Base-by-base conservation (phyloP, 2,797 vertebrate genomes). In the Anguilla obscura region DNA sequence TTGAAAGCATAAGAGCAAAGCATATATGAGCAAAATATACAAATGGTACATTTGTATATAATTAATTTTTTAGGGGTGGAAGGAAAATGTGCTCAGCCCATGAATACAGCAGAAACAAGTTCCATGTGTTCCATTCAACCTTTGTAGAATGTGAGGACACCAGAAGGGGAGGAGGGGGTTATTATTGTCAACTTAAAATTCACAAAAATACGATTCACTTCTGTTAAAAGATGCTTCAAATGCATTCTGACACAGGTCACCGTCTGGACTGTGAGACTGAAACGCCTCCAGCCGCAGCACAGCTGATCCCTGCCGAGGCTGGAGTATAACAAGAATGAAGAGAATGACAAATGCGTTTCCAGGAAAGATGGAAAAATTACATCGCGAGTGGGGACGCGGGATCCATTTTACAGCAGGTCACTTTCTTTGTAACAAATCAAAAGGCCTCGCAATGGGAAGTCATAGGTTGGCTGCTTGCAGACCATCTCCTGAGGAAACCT, bases 341-440 rank as follows among this genome's bases (percentile, higher is more conserved):
- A 92, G 89, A 82, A 86, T 88, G 88, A 91, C 84, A 86, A 86
- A 88, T 88, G 92, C 8, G 84, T 63, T 91, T 90, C 89, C 88
- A 91, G 91, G 92, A 93, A 93, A 92, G 86, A 90, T 94, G 93
- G 92, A 94, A 91, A 89, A 60, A 79, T 87, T 90, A 89, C 88
- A 87, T 58, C 71, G 88, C 89, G 89, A 91, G 87, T 85, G 82
- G 91, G 91, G 89, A 90, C 79, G 82, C 90, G 90, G 89, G 92
- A 88, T 85, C 89, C 88, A 86, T 92, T 89, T 90, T 91, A 93
- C 92, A 92, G 50, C 69, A 14, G 91, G 86, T 94, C 91, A 94
- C 89, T 91, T 91, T 91, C 92, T 92, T 91, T 89, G 90, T 86
- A 88, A 89, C 90, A 88, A 88, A 92, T 89, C 89, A 83, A 84